phyloP scores from a whole-genome alignment of 2,888 invertebrate genomes.

The Glaucopsyche alexis region DNA sequence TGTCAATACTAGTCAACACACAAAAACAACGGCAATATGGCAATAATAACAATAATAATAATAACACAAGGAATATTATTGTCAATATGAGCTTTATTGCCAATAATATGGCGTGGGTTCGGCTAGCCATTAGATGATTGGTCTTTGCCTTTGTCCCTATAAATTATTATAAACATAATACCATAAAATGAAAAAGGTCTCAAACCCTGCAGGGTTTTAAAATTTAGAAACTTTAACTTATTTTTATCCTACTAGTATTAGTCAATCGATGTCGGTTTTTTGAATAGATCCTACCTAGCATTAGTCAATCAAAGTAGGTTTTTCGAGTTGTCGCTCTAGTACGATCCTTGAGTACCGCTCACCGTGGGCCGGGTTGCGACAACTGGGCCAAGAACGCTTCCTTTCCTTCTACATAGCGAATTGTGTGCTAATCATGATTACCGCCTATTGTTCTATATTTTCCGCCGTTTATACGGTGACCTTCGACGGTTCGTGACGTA shows the following conservation, averaged over 20 bases:
- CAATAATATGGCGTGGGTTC: too few species aligned
- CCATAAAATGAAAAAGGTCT: too few species aligned
- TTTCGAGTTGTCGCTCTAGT: slow-evolving; percentile 13
- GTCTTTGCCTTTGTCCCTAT: too few species aligned
- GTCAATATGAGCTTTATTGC: too few species aligned
- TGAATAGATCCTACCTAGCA: not conserved
- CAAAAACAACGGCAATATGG: too few species aligned
- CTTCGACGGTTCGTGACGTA: not conserved
- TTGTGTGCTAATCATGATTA: slow-evolving; percentile 28
- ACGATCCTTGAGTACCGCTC: slow-evolving; percentile 48
- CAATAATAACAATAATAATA: too few species aligned
- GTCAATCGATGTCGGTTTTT: not conserved
- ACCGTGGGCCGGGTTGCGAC: slow-evolving; percentile 45
- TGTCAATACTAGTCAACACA: too few species aligned
- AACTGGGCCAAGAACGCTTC: slow-evolving; percentile 70
- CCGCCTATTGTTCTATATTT: slow-evolving; percentile 28
- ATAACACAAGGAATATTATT: too few species aligned
- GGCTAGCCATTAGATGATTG: too few species aligned
- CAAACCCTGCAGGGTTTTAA: too few species aligned
- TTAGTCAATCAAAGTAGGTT: slow-evolving; percentile 19
- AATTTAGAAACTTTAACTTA: too few species aligned
- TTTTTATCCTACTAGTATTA: not conserved
- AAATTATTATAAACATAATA: too few species aligned
- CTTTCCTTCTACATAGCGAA: slow-evolving; percentile 49
- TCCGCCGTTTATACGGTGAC: slow-evolving; percentile 19